Percentiles rank a stretch among this genome's conserved stretches.
phyloP scores from a whole-genome alignment of 2,888 invertebrate genomes.

The Crioceris asparagi region DNA sequence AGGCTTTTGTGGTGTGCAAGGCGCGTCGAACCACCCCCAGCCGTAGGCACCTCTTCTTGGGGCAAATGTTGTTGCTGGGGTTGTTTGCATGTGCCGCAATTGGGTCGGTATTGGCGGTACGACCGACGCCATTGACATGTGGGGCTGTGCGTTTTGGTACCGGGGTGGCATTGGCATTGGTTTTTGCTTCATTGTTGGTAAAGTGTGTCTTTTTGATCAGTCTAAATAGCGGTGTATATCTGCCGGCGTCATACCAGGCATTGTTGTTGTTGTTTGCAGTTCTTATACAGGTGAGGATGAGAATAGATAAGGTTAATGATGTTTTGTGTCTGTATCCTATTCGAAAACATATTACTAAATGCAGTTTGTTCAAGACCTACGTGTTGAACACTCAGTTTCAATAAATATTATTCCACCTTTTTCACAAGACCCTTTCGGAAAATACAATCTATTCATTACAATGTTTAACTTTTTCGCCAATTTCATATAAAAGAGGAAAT shows the following conservation, averaged over 20 bases:
- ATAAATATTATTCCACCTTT: too few relatives aligned
- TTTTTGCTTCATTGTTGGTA: constrained; percentile 84
- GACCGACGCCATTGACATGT: constrained; percentile 70
- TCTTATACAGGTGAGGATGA: constrained; percentile 79
- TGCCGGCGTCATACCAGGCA: constrained; percentile 87
- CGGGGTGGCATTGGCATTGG: constrained; percentile 72
- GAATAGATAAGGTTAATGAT: too few relatives aligned
- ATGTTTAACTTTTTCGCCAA: too few relatives aligned
- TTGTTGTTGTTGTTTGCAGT: constrained; percentile 83
- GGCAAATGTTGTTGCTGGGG: constrained; percentile 76
- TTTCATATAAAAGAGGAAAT: too few relatives aligned
- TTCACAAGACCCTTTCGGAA: too few relatives aligned
- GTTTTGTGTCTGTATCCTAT: too few relatives aligned
- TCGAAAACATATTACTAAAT: too few relatives aligned
- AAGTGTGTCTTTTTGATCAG: constrained; percentile 90
- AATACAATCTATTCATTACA: too few relatives aligned
- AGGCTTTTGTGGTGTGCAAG: constrained; percentile 79
- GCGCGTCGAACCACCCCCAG: constrained; percentile 75
- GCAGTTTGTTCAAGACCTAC: too few relatives aligned
- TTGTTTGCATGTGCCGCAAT: constrained; percentile 72
- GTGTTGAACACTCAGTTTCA: too few relatives aligned
- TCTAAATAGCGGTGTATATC: constrained; percentile 80
- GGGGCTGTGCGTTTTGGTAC: constrained; percentile 73
- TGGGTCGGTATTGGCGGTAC: constrained; percentile 65
- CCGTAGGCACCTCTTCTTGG: constrained; percentile 75